A percentile compares a stretch with the other conserved stretches of the same genome.
phyloP scores from a whole-genome alignment of 2,888 invertebrate genomes.

The Ashinkailepas kermadecensis region DNA sequence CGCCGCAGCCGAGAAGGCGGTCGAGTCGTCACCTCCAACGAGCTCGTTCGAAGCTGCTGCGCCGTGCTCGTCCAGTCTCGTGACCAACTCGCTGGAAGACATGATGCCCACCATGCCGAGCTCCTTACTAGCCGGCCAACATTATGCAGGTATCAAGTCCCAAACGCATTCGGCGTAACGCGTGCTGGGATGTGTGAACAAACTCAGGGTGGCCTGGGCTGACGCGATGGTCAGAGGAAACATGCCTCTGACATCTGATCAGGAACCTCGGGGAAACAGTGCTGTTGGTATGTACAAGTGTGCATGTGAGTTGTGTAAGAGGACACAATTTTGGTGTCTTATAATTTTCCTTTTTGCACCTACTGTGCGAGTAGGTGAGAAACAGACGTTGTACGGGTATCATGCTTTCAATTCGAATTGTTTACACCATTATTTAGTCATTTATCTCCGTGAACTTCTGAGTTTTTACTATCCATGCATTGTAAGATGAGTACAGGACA shows the following conservation, averaged over 20 bases:
- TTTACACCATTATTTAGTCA: neutral
- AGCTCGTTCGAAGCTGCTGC: neutral
- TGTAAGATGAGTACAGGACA: too few relatives aligned
- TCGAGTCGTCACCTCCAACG: neutral
- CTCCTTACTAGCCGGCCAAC: neutral
- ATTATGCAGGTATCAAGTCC: neutral
- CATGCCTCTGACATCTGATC: too few relatives aligned
- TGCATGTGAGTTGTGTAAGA: too few relatives aligned
- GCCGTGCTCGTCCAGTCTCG: neutral
- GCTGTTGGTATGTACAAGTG: too few relatives aligned
- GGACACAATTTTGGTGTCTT: too few relatives aligned
- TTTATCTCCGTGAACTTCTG: too few relatives aligned
- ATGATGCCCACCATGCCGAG: slow-evolving; percentile 3
- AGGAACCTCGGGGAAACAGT: too few relatives aligned
- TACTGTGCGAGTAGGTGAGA: neutral
- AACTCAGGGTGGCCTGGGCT: too few relatives aligned
- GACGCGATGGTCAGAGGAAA: too few relatives aligned
- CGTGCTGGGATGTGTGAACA: neutral
- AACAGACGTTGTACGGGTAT: neutral
- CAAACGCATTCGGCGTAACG: neutral
- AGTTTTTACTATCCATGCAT: too few relatives aligned
- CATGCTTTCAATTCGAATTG: neutral
- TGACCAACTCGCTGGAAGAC: neutral
- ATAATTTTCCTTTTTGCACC: neutral
- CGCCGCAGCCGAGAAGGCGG: neutral